Base-by-base conservation (phyloP, 2,888 invertebrate species). In the Melangyna quadrimaculata region DNA sequence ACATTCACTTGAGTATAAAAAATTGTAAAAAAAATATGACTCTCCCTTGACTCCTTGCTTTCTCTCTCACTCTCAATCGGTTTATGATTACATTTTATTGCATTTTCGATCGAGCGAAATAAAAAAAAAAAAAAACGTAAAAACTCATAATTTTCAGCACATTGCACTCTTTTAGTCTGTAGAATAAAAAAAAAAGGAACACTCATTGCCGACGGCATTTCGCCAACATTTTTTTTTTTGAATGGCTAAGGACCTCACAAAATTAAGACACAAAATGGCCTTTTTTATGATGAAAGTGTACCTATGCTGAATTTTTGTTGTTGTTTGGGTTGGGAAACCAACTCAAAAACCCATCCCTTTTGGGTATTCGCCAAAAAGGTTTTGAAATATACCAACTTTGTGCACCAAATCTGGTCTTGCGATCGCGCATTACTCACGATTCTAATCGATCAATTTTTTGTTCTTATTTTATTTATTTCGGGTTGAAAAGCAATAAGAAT, bases 61-160 rank as follows among this genome's bases (percentile, higher is more conserved):
- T 35, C 29, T 6, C 35, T 22, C 2, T 17, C 22, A 24, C 24
- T 48, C 53, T 63, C 69, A 84, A 71, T 79, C 71, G 37, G 17
- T 77, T 80, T 84, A 71, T 69, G 72, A 78, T 78, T 77, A 51
- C 65, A 57, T 80, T 86, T 86, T 81, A 86, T 73, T 86, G 81
- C 81, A 78, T 53, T 81, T 86, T 78, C 78, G 77, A 84, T 84
- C 71, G 75, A 61, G 80, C 59, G 69, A 72, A 80, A 77, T 84
- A 80, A 79, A 75, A 24, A 51, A 17, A 61, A 27, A 27, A 6
- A n/a, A 79, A 75, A 71, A 67, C 79, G 27, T 75, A 67, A 81
- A 75, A 81, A 43, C 70, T 86, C 70, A 70, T 70, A 70, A 77
- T 70, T 80, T 81, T 78, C 77, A 73, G 77, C 72, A 65, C 86